Evolutionary conservation across 2,113 vertebrate genomes (phyloP).

Genomic region (Psettodes erumei): DNA sequence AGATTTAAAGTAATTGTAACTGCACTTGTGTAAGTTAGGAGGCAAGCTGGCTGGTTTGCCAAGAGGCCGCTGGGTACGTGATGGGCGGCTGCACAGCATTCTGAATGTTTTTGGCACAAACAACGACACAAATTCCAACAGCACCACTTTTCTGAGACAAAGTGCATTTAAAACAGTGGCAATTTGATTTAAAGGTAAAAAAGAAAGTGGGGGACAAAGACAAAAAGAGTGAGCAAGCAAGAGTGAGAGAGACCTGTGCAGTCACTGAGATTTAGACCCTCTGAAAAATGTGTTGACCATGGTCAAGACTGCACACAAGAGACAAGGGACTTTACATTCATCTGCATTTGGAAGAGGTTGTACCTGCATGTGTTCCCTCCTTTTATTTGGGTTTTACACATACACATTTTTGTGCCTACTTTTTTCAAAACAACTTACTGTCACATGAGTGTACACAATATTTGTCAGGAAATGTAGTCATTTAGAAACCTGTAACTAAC

Average conservation of each 20-base stretch:
- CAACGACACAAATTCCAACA: no score
- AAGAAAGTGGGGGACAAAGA: background rate
- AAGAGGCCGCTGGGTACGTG: background rate
- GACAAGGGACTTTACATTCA: conserved; percentile 46
- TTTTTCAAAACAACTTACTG: conserved; percentile 6
- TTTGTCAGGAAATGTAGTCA: background rate
- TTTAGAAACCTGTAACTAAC: conserved; percentile 18
- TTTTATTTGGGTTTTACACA: conserved; percentile 30
- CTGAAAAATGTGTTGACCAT: conserved; percentile 67
- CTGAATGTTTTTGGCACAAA: background rate
- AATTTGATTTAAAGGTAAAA: conserved; percentile 1
- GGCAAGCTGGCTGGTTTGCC: background rate
- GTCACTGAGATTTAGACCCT: conserved; percentile 58
- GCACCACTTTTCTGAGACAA: background rate
- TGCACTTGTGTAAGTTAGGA: background rate
- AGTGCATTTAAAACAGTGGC: conserved; percentile 18
- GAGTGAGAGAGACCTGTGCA: conserved; percentile 55
- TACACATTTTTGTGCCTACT: background rate
- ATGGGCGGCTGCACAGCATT: background rate
- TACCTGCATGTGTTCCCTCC: background rate
- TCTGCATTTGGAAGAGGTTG: background rate
- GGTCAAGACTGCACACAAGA: conserved; percentile 46
- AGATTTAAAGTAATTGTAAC: background rate
- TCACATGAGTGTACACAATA: background rate
- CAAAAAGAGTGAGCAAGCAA: conserved; percentile 10